phyloP scores from a whole-genome alignment of 2,797 vertebrate species.

The Cirrhinus mrigala region DNA sequence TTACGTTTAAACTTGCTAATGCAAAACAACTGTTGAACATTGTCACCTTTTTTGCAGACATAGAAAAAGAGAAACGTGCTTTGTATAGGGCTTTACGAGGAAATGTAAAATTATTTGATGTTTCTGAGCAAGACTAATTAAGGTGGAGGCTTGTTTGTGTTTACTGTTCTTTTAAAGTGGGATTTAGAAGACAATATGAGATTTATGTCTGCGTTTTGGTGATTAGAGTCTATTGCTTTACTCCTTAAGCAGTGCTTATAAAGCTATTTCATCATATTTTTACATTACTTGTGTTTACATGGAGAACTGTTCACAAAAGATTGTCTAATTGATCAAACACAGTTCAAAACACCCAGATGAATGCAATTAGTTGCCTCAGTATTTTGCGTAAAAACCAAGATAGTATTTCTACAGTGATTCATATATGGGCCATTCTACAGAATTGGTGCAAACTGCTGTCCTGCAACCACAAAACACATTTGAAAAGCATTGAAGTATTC shows the following conservation, averaged over 20 bases:
- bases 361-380: neutral
- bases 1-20: neutral
- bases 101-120: neutral
- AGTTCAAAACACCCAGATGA: neutral
- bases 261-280: neutral
- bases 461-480: too few relatives aligned
- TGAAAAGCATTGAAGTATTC: too few relatives aligned
- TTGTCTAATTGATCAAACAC: neutral
- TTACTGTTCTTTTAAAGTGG: neutral
- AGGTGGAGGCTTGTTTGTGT: too few relatives aligned
- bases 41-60: neutral
- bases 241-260: neutral
- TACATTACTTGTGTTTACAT: neutral
- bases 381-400: neutral
- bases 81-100: neutral
- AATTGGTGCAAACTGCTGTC: too few relatives aligned
- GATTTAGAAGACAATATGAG: neutral
- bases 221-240: neutral
- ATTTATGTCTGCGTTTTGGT: neutral
- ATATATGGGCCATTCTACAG: too few relatives aligned
- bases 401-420: too few relatives aligned
- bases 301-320: neutral
- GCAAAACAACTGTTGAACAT: neutral
- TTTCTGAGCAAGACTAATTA: neutral
- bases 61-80: neutral